Base-by-base conservation (phyloP, 2,888 invertebrate genomes). In the Lucinisca nassula region DNA sequence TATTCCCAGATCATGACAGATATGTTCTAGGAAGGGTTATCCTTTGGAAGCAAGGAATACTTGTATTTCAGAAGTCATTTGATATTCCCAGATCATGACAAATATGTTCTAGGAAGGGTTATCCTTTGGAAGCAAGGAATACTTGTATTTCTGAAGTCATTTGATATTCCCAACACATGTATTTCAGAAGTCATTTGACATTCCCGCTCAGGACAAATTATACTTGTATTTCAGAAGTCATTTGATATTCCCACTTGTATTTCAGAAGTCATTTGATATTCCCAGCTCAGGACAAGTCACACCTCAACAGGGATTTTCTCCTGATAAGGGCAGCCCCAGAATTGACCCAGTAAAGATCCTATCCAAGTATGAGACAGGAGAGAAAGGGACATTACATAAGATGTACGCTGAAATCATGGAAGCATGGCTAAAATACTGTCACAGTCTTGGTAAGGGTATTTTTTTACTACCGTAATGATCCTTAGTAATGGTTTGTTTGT, bases 361-460 rank as follows among this genome's bases (percentile, higher is more conserved):
- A 12, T 55, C 49, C 12, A 89, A 92, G 82, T 96, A 96, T 87
- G 97, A 97, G 92, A 94, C 94, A 51, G 97, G 97, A 0, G 97
- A 97, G 78, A 96, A 96, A 37, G 97, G 97, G 6, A 95, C 95
- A 70, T 95, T 98, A 51, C 97, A 97, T 77, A 95, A 96, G 49
- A 96, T 97, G 45, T 97, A 97, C 94, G 96, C 97, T 45, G 96
- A 95, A 21, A 96, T 97, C 8, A 94, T 97, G 89, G 96, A 97
- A 21, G 95, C 97, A 35, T 98, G 98, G 97, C 96, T 97, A 84
- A 97, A 97, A 82, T 97, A 97, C 95, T 97, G 97, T 38, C 82
- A 90, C 67, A 89, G 89, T 38, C 83, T 93, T 72, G 95, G 96
- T 96, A 84, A 82, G 89, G 40, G 14, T 10, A 40, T 77, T 14